Evolutionary conservation across 2,888 invertebrate genomes (phyloP), one percentile per base, ranked within the genome.

Genomic region (Tiliacea aurago): DNA sequence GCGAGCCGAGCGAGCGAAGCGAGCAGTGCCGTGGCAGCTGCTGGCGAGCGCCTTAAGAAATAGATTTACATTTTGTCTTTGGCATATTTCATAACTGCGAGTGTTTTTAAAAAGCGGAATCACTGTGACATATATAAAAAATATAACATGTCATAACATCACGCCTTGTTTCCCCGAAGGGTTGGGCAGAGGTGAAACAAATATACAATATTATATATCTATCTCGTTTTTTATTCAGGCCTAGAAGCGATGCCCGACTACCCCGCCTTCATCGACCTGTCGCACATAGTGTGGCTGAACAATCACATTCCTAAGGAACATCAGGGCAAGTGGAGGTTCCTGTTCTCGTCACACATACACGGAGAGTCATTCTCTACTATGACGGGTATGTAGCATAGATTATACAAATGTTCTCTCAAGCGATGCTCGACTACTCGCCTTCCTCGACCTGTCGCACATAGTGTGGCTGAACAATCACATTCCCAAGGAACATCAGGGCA

Each of bases 311-410:
- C 99, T 0, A 97, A 97, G 77, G 97, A 98, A 80, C 97, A 97
- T 81, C 98, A 98, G 88, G 94, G 97, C 83, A 97, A 98, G 91
- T 99, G 99, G 99, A 96, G 98, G 86, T 98, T 99, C 89, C 95
- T 99, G 5, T 99, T 98, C 95, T 98, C 98, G 11, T 98, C 98
- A 23, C 97, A 98, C 90, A 97, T 98, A 70, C 98, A 99, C 90
- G 99, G 99, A 0, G 99, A 99, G 94, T 99, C 99, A 70, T 99
- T 98, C 94, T 98, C 98, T 5, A 98, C 98, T 20, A 97, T 98
- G 96, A 96, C 98, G 43, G 98, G 97, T 97, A 62, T 77, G 90
- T 63, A 45, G 7, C 33, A 33, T 33, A 33, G 33, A 33, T 33
- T 33, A 33, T 33, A 33, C 33, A 33, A 33, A 4, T 33, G 33